A percentile compares a stretch with the other conserved stretches of the same genome.
These are phyloP conservation scores for Acromyrmex heyeri DNA, from an alignment of 1,140 invertebrate species.

Conservation along the genomic window DNA sequence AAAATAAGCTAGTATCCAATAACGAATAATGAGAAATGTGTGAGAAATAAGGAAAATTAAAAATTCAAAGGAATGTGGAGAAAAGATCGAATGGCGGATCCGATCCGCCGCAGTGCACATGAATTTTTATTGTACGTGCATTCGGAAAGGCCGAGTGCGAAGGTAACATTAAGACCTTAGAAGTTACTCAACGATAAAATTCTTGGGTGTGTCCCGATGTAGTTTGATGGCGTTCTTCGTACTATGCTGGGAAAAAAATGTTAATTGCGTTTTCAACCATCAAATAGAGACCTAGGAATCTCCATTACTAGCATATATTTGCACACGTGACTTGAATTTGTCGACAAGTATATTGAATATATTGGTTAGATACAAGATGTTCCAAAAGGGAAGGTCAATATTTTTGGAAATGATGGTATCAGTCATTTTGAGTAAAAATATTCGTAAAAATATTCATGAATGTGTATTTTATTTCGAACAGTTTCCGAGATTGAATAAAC, in stretches of 20 bases:
- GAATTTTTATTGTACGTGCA: constrained; percentile 3
- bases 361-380: not conserved
- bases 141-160: constrained; percentile 24
- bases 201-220: constrained; percentile 81
- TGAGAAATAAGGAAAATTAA: not conserved
- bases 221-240: constrained; percentile 57
- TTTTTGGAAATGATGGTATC: no score
- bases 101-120: not conserved
- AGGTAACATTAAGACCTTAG: constrained; percentile 34
- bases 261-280: constrained; percentile 36
- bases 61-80: not conserved
- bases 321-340: not conserved
- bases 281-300: not conserved
- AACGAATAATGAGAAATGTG: not conserved
- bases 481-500: no score
- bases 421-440: no score
- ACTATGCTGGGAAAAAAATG: constrained; percentile 31
- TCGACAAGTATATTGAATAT: not conserved
- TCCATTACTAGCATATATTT: constrained; percentile 6
- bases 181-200: constrained; percentile 78
- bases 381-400: no score
- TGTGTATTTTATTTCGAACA: no score
- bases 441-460: no score
- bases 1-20: not conserved
- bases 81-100: not conserved